Percentiles rank a stretch among this genome's conserved stretches.
phyloP scores from a whole-genome alignment of 1,140 invertebrate species.

The Drosophila saltans region DNA sequence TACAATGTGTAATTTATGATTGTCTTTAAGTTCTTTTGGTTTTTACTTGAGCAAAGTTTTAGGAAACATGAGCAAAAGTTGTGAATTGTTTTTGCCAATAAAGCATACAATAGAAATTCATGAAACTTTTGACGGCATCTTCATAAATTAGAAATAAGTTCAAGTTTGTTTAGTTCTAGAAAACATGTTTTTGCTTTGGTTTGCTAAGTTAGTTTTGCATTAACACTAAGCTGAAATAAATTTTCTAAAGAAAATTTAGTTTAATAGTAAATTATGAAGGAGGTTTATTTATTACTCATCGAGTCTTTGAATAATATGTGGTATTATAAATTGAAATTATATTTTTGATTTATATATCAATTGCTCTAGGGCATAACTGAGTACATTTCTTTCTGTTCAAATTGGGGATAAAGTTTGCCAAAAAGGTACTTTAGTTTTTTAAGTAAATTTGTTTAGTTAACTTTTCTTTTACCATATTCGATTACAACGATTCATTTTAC shows the following conservation, averaged over 20 bases:
- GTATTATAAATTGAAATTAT: too few relatives aligned
- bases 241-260: neutral
- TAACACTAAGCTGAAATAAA: neutral
- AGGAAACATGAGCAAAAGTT: neutral
- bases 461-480: too few relatives aligned
- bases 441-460: too few relatives aligned
- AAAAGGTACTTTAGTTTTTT: too few relatives aligned
- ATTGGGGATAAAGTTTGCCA: too few relatives aligned
- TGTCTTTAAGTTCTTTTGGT: neutral
- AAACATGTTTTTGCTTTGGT: neutral
- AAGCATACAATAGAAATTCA: constrained; percentile 3
- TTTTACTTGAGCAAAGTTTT: neutral
- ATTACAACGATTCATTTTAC: too few relatives aligned
- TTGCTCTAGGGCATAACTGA: too few relatives aligned
- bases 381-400: too few relatives aligned
- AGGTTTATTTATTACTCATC: too few relatives aligned
- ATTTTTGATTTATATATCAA: too few relatives aligned
- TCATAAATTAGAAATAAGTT: constrained; percentile 3
- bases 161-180: neutral
- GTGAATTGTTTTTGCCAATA: neutral
- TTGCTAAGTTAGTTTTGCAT: neutral
- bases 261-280: neutral
- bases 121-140: neutral
- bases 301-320: too few relatives aligned
- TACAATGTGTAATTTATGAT: neutral